A percentile compares a stretch with the other conserved stretches of the same genome.
Evolutionary conservation across 1,140 invertebrate genomes (phyloP).

Genomic region (Riptortus pedestris): DNA sequence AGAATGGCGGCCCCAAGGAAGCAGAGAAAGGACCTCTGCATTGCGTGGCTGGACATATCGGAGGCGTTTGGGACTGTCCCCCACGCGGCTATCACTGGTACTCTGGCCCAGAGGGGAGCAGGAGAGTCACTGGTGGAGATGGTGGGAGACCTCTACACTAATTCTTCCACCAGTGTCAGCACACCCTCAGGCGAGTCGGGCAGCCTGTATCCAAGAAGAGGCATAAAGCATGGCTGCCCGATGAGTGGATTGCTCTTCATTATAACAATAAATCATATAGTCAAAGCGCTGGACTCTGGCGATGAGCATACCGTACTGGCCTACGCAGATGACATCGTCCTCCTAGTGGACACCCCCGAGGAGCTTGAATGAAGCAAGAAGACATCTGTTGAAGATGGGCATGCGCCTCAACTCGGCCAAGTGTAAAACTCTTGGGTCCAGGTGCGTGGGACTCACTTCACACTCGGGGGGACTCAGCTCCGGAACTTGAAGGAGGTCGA

Average conservation of each 20-base stretch:
- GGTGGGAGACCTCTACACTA: constrained; percentile 28
- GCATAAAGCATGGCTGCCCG: constrained; percentile 38
- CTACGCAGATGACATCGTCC: not conserved
- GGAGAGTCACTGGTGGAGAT: constrained; percentile 24
- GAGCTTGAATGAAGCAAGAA: not conserved
- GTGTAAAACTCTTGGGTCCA: too few relatives aligned
- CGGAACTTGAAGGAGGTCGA: constrained; percentile 30
- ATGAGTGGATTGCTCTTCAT: constrained; percentile 38
- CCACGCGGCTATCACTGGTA: constrained; percentile 24
- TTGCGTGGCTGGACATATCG: constrained; percentile 35
- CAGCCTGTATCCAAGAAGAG: constrained; percentile 32
- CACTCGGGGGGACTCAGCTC: not conserved
- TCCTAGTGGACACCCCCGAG: not conserved
- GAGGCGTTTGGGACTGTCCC: constrained; percentile 36
- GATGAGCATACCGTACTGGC: not conserved
- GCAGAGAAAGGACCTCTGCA: constrained; percentile 26
- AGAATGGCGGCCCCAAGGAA: constrained; percentile 30
- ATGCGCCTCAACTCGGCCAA: not conserved
- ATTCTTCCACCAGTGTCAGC: not conserved
- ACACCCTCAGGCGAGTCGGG: constrained; percentile 28
- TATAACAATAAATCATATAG: constrained; percentile 36
- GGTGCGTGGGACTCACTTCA: not conserved
- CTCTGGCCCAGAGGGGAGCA: constrained; percentile 24
- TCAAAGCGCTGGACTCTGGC: constrained; percentile 20
- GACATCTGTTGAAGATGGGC: not conserved